Evolutionary conservation across 2,113 vertebrate genomes (phyloP).

Genomic region (Theropithecus gelada): DNA sequence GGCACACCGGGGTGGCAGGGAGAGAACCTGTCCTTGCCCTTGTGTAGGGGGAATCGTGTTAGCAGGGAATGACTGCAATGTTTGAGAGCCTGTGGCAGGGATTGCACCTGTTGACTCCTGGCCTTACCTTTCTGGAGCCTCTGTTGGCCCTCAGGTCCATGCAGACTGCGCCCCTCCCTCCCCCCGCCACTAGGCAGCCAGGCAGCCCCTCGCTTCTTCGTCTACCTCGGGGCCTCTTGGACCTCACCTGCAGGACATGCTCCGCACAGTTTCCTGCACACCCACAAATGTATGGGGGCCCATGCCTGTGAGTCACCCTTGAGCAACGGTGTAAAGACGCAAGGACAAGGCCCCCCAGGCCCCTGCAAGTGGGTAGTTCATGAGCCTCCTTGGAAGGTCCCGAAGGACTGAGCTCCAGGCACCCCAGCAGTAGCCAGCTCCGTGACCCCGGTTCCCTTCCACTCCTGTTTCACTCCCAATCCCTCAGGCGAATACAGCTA

Average conservation of each 20-base stretch:
- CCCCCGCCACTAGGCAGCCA: background rate
- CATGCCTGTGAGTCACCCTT: background rate
- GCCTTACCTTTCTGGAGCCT: rapidly evolving
- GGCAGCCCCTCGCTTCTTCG: background rate
- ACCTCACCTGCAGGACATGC: too few relatives aligned
- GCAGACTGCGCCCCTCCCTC: background rate
- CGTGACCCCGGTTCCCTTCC: background rate
- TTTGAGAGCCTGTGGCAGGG: background rate
- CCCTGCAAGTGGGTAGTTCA: background rate
- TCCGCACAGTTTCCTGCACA: too few relatives aligned
- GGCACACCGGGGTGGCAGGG: background rate
- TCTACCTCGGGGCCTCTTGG: too few relatives aligned
- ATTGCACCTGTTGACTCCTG: rapidly evolving
- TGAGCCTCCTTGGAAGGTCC: background rate
- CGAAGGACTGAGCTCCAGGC: rapidly evolving
- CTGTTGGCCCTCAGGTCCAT: rapidly evolving
- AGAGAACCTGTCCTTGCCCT: constrained; percentile 7
- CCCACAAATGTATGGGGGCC: rapidly evolving
- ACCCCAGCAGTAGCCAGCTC: background rate
- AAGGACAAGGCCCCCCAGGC: too few relatives aligned
- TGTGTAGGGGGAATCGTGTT: constrained; percentile 78
- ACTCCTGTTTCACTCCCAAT: background rate
- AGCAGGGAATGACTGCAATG: background rate
- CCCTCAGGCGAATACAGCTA: background rate
- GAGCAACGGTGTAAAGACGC: rapidly evolving